phyloP scores from a whole-genome alignment of 2,113 vertebrate genomes.

The Zapus hudsonius region DNA sequence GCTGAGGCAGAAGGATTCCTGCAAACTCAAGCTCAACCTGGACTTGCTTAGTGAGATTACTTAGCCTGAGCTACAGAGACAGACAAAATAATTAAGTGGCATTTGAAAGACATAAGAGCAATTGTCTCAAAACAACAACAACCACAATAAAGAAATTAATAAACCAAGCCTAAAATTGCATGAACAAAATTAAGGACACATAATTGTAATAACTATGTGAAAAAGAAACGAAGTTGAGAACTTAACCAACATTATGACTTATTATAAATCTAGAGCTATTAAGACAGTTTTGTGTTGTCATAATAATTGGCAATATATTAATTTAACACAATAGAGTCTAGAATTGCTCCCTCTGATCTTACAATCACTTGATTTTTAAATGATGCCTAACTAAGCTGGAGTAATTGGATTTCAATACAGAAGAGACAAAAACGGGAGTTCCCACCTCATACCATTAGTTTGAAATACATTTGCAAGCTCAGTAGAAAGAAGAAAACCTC shows the following conservation, averaged over 20 bases:
- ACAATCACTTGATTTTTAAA: not conserved
- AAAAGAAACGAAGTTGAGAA: not conserved
- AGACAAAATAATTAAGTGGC: too few species aligned
- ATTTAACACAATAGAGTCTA: not conserved
- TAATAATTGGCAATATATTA: conserved; percentile 1
- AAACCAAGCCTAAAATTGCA: not conserved
- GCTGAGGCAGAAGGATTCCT: not conserved
- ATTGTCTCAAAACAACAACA: not conserved
- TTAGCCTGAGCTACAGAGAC: not conserved
- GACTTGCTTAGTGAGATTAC: not conserved
- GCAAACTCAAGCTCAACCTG: not conserved
- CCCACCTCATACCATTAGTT: not conserved
- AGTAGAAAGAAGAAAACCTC: not conserved
- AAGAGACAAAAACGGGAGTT: not conserved
- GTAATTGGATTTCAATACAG: not conserved
- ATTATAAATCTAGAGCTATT: conserved; percentile 27
- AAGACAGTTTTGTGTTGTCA: not conserved
- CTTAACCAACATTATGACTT: conserved; percentile 22
- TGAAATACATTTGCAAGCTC: not conserved
- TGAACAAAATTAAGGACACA: not conserved
- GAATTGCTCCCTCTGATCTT: not conserved
- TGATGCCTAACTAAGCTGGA: not conserved
- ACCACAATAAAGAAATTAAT: not conserved
- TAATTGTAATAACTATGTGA: not conserved
- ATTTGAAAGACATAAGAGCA: too few species aligned